Conservation (phyloP, 2,113 vertebrate genomes). For the Phalacrocorax brasilianus region DNA sequence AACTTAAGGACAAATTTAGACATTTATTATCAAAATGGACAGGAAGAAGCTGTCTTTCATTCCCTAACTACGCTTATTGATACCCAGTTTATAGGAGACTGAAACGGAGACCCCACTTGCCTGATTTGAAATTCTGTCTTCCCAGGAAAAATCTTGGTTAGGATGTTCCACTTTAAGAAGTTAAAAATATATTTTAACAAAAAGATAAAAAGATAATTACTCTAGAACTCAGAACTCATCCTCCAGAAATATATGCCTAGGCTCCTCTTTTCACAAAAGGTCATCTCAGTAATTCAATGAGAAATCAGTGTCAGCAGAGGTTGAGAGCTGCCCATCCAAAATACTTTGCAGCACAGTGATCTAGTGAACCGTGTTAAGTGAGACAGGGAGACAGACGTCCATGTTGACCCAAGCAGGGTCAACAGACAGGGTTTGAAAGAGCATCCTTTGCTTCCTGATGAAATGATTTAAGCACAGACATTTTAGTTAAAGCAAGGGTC, state of each 20-base stretch:
- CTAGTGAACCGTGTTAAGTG: not conserved
- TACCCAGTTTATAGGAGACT: not conserved
- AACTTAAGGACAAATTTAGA: not conserved
- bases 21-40: not conserved
- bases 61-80: not conserved
- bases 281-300: not conserved
- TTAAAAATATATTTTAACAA: not conserved
- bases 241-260: not conserved
- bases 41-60: not conserved
- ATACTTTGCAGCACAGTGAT: not conserved
- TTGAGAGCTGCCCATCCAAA: not conserved
- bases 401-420: rapidly evolving
- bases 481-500: not conserved
- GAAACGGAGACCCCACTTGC: not conserved
- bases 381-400: not conserved
- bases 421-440: not conserved
- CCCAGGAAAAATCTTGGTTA: not conserved
- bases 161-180: not conserved
- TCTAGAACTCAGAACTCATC: not conserved
- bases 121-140: not conserved
- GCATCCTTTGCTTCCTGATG: not conserved
- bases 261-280: not conserved
- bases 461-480: not conserved
- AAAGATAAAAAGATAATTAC: not conserved
- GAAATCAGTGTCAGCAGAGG: not conserved